These are phyloP conservation scores for Acromyrmex echinatior DNA, from an alignment of 1,140 invertebrate genomes.

Conservation along the genomic window DNA sequence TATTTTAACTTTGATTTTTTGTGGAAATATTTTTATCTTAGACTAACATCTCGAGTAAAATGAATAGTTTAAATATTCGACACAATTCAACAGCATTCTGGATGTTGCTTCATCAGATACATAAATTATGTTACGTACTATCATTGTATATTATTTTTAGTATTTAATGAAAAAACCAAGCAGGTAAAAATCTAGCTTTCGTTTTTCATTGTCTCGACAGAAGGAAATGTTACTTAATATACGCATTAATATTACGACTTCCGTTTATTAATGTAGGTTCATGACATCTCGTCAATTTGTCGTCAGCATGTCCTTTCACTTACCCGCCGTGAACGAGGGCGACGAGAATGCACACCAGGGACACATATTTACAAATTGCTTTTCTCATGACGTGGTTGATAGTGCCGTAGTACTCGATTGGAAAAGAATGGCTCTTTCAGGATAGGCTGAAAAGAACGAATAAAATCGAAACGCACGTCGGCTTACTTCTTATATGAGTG, in stretches of 20 bases:
- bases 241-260: background rate
- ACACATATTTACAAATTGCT: constrained; percentile 12
- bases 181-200: background rate
- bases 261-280: background rate
- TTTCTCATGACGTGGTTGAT: constrained; percentile 3
- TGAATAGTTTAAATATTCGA: background rate
- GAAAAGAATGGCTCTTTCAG: constrained; percentile 16
- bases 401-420: background rate
- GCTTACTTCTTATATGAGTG: constrained; percentile 8
- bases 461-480: constrained; percentile 2
- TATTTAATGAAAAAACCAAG: background rate
- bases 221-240: background rate
- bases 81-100: background rate
- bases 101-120: background rate
- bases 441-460: constrained; percentile 4
- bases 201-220: background rate
- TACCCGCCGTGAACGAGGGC: background rate
- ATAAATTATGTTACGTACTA: background rate
- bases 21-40: background rate
- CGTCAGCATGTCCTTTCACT: constrained; percentile 41
- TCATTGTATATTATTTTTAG: background rate
- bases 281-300: background rate
- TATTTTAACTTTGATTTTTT: background rate
- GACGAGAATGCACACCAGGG: background rate
- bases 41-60: background rate